Evolutionary conservation across 2,888 invertebrate species (phyloP), one percentile per base, ranked within the genome.

Genomic region (Callyntrura sp.): DNA sequence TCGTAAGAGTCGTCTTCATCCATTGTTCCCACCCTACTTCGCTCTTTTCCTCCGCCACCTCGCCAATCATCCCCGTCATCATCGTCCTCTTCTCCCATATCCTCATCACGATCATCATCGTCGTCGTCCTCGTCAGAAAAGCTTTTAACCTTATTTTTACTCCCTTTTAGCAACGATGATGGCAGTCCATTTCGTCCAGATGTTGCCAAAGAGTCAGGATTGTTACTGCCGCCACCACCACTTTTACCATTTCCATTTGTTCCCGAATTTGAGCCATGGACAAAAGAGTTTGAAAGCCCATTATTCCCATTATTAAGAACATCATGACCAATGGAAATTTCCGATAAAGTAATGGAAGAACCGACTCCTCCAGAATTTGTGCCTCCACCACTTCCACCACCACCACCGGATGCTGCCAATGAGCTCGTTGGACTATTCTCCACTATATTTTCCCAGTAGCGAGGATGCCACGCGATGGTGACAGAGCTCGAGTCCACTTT

Each of bases 401-500:
- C 55, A 79, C 62, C 55, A 20, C 84, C 81, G 73, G 78, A 90
- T 65, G 84, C 25, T 82, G 90, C 60, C 57, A 85, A 91, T 48
- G 84, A 65, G 17, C 43, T 14, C 20, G 12, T 70, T 62, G 35
- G 65, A 17, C 65, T 73, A 9, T 88, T 35, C 6, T 35, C 35
- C 35, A 35, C 86, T 20, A 70, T 55, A 81, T 35, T 85, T 25
- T 88, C 78, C 88, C 91, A 92, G 89, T 91, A 92, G 14, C 85
- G 89, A n/a, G 93, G 91, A 90, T 97, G 96, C 98, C 98, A 98
- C 2, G 96, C 96, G 93, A 98, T 95, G 14, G 97, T 97, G 28
- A 98, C 96, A 68, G 96, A 96, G n/a, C 96, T 96, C 92, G 97
- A 97, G 12, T 97, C 97, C 25, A 95, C 96, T 94, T 96, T 97